Evolutionary conservation across 2,113 vertebrate genomes (phyloP).

Genomic region (Potamarius usumacintae): DNA sequence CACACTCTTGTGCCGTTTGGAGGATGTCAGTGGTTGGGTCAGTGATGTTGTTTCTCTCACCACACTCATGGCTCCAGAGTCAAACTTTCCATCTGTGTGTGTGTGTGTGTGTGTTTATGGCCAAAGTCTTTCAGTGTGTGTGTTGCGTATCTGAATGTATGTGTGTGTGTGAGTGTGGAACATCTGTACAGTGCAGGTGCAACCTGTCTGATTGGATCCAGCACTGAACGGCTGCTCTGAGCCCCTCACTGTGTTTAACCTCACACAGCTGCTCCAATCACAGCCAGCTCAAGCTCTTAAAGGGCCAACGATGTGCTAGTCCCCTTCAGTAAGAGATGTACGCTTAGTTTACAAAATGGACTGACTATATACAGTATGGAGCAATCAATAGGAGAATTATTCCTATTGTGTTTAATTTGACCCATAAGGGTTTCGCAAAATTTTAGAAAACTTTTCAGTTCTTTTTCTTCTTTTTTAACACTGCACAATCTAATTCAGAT

Average conservation of each 20-base stretch:
- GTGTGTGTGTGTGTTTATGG: not conserved
- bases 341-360: not conserved
- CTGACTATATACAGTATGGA: not conserved
- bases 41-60: slow-evolving; percentile 55
- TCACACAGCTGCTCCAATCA: slow-evolving; percentile 62
- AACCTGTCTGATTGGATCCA: slow-evolving; percentile 57
- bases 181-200: slow-evolving; percentile 29
- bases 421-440: not conserved
- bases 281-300: slow-evolving; percentile 66
- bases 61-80: slow-evolving; percentile 63
- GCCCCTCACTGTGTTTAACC: slow-evolving; percentile 37
- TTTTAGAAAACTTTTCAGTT: not conserved
- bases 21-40: slow-evolving; percentile 68
- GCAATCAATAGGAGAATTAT: not conserved
- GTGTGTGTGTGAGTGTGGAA: slow-evolving; percentile 20
- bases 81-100: slow-evolving; percentile 32
- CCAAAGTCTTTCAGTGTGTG: not conserved
- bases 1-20: slow-evolving; percentile 77
- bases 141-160: not conserved
- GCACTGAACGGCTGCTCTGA: slow-evolving; percentile 54
- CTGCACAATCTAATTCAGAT: not conserved
- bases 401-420: not conserved
- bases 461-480: not conserved
- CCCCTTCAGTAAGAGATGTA: not conserved
- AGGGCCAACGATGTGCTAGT: slow-evolving; percentile 62